Conservation (phyloP, 2,113 vertebrate genomes). For the Ifrita kowaldi region DNA sequence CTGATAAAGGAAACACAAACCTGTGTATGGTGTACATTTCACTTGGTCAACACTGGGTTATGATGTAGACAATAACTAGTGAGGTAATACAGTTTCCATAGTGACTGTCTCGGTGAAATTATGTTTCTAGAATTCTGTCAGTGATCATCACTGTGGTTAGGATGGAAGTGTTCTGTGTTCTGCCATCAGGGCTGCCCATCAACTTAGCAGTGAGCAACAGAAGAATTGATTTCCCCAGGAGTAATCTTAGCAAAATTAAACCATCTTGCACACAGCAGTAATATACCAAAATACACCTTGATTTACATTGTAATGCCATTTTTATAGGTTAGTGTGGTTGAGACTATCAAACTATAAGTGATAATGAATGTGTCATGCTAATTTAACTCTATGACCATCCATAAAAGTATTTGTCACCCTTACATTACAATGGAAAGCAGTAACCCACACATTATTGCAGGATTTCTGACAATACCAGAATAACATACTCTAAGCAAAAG, state of each 20-base stretch:
- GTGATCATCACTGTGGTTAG: background rate
- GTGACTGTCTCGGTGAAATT: constrained; percentile 8
- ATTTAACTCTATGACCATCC: background rate
- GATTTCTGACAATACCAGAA: background rate
- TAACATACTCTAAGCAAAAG: background rate
- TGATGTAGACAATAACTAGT: background rate
- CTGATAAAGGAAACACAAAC: background rate
- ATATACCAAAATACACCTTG: background rate
- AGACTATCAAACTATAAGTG: background rate
- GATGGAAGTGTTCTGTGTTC: background rate
- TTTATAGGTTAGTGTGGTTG: background rate
- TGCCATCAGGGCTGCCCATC: background rate
- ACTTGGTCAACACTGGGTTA: background rate
- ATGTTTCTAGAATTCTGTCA: constrained; percentile 55
- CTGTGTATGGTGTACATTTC: background rate
- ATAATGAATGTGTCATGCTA: background rate
- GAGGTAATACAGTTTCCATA: constrained; percentile 51
- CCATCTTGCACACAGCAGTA: background rate
- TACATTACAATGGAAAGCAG: background rate
- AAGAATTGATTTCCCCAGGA: background rate
- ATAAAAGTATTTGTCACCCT: background rate
- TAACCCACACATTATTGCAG: background rate
- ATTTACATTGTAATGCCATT: background rate
- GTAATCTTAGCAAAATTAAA: background rate
- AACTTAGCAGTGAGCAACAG: background rate